phyloP scores from a whole-genome alignment of 2,797 vertebrate genomes.

The Anguilla obscura region DNA sequence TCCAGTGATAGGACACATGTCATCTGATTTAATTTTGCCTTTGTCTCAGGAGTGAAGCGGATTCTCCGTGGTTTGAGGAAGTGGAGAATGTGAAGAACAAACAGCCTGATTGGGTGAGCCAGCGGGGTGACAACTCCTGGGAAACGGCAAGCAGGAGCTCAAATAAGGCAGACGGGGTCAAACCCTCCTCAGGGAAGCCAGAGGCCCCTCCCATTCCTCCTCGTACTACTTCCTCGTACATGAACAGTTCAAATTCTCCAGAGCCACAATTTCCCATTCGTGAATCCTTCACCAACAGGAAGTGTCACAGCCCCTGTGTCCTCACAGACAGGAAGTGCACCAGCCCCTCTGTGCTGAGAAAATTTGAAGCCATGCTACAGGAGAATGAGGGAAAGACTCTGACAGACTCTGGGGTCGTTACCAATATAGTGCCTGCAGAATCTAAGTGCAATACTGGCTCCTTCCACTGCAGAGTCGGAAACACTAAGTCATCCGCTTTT shows the following conservation, averaged over 20 bases:
- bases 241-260: slow-evolving; percentile 60
- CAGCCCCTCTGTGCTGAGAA: slow-evolving; percentile 71
- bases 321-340: slow-evolving; percentile 64
- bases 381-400: slow-evolving; percentile 74
- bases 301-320: slow-evolving; percentile 50
- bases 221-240: slow-evolving; percentile 75
- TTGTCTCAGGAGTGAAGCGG: slow-evolving; percentile 49
- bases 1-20: neutral
- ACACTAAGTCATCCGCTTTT: slow-evolving; percentile 57
- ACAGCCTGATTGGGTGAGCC: slow-evolving; percentile 57
- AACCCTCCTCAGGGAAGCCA: slow-evolving; percentile 67
- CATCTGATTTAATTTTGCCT: slow-evolving; percentile 11
- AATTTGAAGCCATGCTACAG: slow-evolving; percentile 69
- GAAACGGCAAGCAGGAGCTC: slow-evolving; percentile 44
- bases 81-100: slow-evolving; percentile 73
- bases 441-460: slow-evolving; percentile 60
- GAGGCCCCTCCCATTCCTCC: slow-evolving; percentile 71
- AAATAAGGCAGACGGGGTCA: slow-evolving; percentile 65
- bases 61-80: slow-evolving; percentile 68
- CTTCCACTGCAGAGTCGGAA: slow-evolving; percentile 74
- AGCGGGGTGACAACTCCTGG: slow-evolving; percentile 58
- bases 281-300: slow-evolving; percentile 63
- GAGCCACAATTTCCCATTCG: slow-evolving; percentile 53
- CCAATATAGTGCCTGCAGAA: slow-evolving; percentile 61
- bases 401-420: slow-evolving; percentile 66